These are phyloP conservation scores for Lasioglossum marginatum DNA, from an alignment of 2,888 invertebrate genomes.

Conservation along the genomic window DNA sequence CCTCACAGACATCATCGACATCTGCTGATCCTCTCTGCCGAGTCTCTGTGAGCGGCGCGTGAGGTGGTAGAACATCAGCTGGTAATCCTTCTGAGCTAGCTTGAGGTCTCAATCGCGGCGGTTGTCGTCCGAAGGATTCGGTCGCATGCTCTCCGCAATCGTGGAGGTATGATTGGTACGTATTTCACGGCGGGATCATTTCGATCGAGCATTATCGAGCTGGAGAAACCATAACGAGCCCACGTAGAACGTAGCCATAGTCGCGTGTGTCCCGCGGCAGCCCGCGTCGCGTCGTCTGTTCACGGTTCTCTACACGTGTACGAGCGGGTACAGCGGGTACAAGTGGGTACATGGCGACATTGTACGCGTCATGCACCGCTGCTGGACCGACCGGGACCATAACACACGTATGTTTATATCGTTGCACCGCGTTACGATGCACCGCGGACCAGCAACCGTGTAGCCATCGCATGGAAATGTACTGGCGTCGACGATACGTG, in stretches of 20 bases:
- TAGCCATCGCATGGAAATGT: conserved; percentile 46
- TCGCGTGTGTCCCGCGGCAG: conserved; percentile 44
- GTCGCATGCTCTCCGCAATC: conserved; percentile 44
- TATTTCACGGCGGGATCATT: conserved; percentile 77
- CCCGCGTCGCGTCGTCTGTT: conserved; percentile 13
- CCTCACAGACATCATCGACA: conserved; percentile 53
- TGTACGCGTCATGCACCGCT: conserved; percentile 49
- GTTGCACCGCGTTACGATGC: conserved; percentile 43
- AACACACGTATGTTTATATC: conserved; percentile 71
- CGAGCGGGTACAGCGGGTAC: background rate
- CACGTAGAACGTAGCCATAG: conserved; percentile 63
- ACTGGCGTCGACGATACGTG: conserved; percentile 46
- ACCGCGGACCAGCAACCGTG: conserved; percentile 34
- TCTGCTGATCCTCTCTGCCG: background rate
- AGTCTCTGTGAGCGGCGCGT: conserved; percentile 25
- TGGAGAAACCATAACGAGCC: conserved; percentile 76
- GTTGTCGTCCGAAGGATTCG: conserved; percentile 17
- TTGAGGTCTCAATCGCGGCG: conserved; percentile 67
- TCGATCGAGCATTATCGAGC: conserved; percentile 77
- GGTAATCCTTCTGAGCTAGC: conserved; percentile 54
- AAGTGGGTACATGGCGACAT: conserved; percentile 25
- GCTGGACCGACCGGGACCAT: conserved; percentile 54
- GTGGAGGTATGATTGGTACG: conserved; percentile 69
- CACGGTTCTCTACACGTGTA: conserved; percentile 30
- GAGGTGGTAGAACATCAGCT: conserved; percentile 8